Evolutionary conservation across 2,888 invertebrate species (phyloP).

Genomic region (Spilosoma lubricipeda): DNA sequence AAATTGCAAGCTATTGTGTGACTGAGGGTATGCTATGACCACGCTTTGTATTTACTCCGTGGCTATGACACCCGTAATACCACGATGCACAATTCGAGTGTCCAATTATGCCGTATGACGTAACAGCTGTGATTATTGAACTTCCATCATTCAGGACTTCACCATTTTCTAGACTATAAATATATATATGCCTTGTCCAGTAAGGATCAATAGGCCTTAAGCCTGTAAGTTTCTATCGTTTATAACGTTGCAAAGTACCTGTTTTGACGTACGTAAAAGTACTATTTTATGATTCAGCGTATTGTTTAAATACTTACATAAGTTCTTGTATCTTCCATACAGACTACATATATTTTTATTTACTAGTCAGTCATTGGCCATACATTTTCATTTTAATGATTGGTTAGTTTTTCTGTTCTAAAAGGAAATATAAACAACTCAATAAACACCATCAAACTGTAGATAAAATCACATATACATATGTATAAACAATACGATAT

Average conservation of each 20-base stretch:
- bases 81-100: not conserved
- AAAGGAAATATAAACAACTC: conserved; percentile 18
- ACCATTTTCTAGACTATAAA: too few relatives aligned
- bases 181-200: not conserved
- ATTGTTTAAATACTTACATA: not conserved
- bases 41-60: too few relatives aligned
- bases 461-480: conserved; percentile 38
- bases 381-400: not conserved
- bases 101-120: not conserved
- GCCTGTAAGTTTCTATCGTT: not conserved
- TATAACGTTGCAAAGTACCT: not conserved
- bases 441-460: conserved; percentile 20
- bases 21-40: too few relatives aligned
- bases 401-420: not conserved
- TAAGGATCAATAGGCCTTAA: not conserved
- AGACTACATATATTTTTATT: too few relatives aligned
- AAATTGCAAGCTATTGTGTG: not conserved
- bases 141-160: not conserved
- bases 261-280: not conserved
- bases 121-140: not conserved
- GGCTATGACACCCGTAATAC: too few relatives aligned
- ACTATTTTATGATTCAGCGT: not conserved
- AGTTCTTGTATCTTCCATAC: not conserved
- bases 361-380: not conserved
- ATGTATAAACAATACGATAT: conserved; percentile 17